Percentiles rank a stretch among this genome's conserved stretches.
These are phyloP conservation scores for Pycnonotus jocosus DNA, from an alignment of 2,113 vertebrate species.

Conservation along the genomic window DNA sequence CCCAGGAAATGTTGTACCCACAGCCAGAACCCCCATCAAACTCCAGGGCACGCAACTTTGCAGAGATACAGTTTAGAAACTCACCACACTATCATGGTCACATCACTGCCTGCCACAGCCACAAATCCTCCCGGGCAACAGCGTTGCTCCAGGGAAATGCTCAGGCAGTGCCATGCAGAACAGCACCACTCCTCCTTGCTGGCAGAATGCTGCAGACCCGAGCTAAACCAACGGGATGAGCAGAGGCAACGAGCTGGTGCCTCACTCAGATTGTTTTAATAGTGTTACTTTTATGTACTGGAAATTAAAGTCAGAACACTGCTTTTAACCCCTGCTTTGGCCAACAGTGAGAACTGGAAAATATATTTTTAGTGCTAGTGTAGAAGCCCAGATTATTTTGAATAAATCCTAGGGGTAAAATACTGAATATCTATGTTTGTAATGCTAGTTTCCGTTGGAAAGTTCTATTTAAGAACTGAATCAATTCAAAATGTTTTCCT, in stretches of 20 bases:
- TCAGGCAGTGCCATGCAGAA: background rate
- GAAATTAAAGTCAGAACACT: conserved; percentile 15
- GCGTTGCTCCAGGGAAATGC: accelerated
- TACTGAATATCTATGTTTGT: conserved; percentile 60
- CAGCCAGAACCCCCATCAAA: accelerated
- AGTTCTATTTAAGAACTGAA: conserved; percentile 63
- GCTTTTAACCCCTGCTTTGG: conserved; percentile 57
- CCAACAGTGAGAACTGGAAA: conserved; percentile 36
- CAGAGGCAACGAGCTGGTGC: background rate
- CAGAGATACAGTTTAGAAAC: background rate
- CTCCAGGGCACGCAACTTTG: background rate
- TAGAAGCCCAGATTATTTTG: background rate
- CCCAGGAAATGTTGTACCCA: accelerated
- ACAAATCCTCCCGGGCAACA: accelerated
- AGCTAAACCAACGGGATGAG: background rate
- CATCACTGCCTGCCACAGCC: background rate
- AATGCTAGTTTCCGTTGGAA: conserved; percentile 60
- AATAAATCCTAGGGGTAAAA: conserved; percentile 64
- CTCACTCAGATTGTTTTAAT: conserved; percentile 19
- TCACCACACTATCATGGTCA: background rate
- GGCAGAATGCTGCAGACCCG: background rate
- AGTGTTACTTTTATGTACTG: conserved; percentile 28
- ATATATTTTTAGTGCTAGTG: conserved; percentile 36
- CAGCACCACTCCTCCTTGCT: background rate
- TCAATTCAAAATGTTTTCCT: conserved; percentile 58